phyloP scores from a whole-genome alignment of 2,888 invertebrate genomes.

The Sialis fuliginosa region DNA sequence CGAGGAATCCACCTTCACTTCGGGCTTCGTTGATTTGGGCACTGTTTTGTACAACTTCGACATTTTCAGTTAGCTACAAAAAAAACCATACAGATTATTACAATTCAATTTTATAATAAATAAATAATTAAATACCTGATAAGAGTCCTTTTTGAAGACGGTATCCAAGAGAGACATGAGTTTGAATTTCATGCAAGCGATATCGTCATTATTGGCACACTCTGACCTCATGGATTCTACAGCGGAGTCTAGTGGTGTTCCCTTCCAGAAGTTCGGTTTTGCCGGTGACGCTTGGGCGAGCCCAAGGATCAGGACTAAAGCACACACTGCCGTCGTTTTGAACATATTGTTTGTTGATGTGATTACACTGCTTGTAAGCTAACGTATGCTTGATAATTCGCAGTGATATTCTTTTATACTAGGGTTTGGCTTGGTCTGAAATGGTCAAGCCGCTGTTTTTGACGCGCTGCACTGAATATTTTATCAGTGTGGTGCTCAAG shows the following conservation, averaged over 20 bases:
- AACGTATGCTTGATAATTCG: too few species aligned
- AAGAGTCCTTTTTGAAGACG: constrained; percentile 60
- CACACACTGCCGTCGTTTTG: too few species aligned
- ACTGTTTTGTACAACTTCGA: constrained; percentile 58
- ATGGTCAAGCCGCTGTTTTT: too few species aligned
- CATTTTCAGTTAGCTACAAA: constrained; percentile 48
- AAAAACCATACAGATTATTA: neutral
- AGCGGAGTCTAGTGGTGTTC: constrained; percentile 50
- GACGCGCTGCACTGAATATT: too few species aligned
- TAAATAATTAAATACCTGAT: constrained; percentile 37
- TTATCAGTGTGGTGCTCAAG: too few species aligned
- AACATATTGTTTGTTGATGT: too few species aligned
- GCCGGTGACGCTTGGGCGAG: constrained; percentile 42
- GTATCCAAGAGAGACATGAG: constrained; percentile 63
- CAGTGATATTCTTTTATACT: too few species aligned
- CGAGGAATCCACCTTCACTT: constrained; percentile 40
- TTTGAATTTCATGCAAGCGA: constrained; percentile 70
- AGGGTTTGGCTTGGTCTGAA: too few species aligned
- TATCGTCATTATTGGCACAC: constrained; percentile 56
- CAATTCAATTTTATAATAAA: neutral
- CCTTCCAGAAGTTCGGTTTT: constrained; percentile 49
- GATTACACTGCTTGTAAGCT: too few species aligned
- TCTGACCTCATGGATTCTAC: constrained; percentile 60
- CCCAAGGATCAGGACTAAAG: constrained; percentile 27
- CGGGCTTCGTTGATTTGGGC: constrained; percentile 42